phyloP scores from a whole-genome alignment of 2,888 invertebrate genomes.

The Onchidella celtica region DNA sequence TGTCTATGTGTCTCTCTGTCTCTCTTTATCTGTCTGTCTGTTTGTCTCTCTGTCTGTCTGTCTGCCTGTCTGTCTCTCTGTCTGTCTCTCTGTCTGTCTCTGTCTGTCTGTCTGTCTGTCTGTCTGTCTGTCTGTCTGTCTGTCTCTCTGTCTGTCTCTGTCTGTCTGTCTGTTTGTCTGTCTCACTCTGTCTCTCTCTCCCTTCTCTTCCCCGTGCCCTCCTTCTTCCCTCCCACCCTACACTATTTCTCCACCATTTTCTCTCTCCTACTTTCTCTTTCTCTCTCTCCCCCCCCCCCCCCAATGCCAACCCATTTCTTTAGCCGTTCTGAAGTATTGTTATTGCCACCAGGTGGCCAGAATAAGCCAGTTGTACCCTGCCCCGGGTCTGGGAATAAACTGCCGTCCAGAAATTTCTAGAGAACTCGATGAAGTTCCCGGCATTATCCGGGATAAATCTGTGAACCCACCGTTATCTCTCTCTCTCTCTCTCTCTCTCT shows the following conservation, averaged over 20 bases:
- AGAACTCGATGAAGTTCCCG: no score
- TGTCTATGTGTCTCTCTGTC: no score
- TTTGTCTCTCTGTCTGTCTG: neutral
- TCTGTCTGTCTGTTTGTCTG: neutral
- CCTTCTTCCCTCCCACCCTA: neutral
- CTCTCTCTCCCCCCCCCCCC: no score
- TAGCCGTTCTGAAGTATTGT: no score
- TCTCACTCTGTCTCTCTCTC: neutral
- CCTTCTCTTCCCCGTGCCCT: neutral
- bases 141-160: neutral
- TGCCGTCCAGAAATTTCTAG: no score
- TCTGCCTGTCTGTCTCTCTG: neutral
- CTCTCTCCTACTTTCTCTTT: neutral
- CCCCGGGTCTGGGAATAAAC: no score
- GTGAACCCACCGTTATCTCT: no score
- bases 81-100: neutral
- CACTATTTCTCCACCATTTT: neutral
- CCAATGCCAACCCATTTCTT: no score
- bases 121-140: neutral
- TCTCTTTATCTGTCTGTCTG: neutral
- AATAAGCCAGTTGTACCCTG: no score
- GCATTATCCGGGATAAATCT: no score
- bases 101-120: neutral
- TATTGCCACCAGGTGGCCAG: no score
- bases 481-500: no score